Conservation (phyloP, 2,888 invertebrate genomes). For the Phyllotreta cruciferae region DNA sequence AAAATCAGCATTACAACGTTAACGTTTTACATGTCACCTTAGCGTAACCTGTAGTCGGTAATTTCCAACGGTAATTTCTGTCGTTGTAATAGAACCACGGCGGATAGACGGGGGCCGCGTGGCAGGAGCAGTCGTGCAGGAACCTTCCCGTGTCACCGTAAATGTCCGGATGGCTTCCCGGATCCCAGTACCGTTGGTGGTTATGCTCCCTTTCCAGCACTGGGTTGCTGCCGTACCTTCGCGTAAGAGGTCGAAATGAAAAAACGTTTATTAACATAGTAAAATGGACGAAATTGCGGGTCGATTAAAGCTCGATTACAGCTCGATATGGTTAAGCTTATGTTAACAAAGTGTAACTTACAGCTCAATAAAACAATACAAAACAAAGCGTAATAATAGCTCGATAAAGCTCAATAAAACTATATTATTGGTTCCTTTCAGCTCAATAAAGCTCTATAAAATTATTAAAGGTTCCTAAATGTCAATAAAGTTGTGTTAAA, state of each 20-base stretch:
- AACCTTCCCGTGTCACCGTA: conserved; percentile 52
- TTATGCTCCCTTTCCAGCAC: conserved; percentile 55
- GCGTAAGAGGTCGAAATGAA: background rate
- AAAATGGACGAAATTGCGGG: too few relatives aligned
- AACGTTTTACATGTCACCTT: conserved; percentile 47
- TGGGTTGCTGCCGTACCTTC: conserved; percentile 60
- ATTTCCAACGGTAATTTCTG: conserved; percentile 55
- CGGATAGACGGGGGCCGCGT: conserved; percentile 53
- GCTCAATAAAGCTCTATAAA: too few relatives aligned
- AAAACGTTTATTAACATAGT: background rate
- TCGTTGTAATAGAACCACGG: conserved; percentile 55
- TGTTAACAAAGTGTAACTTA: too few relatives aligned
- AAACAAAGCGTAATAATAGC: too few relatives aligned
- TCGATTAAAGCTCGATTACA: too few relatives aligned
- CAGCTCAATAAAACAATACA: too few relatives aligned
- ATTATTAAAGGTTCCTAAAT: too few relatives aligned
- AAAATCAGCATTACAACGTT: too few relatives aligned
- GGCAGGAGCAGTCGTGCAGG: conserved; percentile 52
- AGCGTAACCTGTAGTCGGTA: conserved; percentile 52
- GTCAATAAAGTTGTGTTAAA: too few relatives aligned
- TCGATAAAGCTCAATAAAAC: too few relatives aligned
- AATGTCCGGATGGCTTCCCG: conserved; percentile 59
- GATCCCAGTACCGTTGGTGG: conserved; percentile 41
- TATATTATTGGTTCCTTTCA: too few relatives aligned
- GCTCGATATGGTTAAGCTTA: too few relatives aligned